Evolutionary conservation across 92 coral and sea anemone genomes (phyloP), one percentile per base, ranked within the genome.

Genomic region (Zoanthus sansibaricus): DNA sequence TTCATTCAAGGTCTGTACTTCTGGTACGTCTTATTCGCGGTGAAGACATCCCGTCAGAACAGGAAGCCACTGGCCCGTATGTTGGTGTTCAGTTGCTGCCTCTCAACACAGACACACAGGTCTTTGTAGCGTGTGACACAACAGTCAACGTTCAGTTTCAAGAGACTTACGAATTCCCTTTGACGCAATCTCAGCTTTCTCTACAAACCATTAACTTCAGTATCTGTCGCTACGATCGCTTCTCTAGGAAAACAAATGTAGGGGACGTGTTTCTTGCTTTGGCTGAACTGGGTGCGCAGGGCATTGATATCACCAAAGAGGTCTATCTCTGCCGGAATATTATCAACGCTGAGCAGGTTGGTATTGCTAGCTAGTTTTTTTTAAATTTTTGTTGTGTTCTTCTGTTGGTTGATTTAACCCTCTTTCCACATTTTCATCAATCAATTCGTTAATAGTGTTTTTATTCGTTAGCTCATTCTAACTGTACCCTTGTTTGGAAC

Each of bases 241-340:
- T 80, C 74, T 97, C 99, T 7, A 92, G 96, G 45, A 87, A 88
- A 78, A 90, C 93, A 10, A 86, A 90, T 4, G 83, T 97, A 7
- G 99, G 99, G 33, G 99, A 97, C 21, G 99, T 97, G 73, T 97
- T 94, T 52, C 79, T 97, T 71, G 98, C 99, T 42, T 84, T 97
- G 78, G 99, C 99, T 9, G 99, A 97, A 77, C 89, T 97, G 70
- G 95, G 95, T n/a, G 98, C 99, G 13, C 98, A 97, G 75, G 96
- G 96, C 45, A 96, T 97, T 74, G 98, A 97, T 87, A 89, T 95
- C 52, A 95, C 94, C 17, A 86, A 91, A 30, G 99, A 97, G 45
- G 96, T 95, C 45, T 97, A 93, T 79, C 86, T 97, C 61, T 93
- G 98, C 79, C 91, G 95, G 31, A 88, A 92, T 21, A 95, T 97